A percentile compares a stretch with the other conserved stretches of the same genome.
phyloP scores from a whole-genome alignment of 2,113 vertebrate species.

The Aptenodytes patagonicus region DNA sequence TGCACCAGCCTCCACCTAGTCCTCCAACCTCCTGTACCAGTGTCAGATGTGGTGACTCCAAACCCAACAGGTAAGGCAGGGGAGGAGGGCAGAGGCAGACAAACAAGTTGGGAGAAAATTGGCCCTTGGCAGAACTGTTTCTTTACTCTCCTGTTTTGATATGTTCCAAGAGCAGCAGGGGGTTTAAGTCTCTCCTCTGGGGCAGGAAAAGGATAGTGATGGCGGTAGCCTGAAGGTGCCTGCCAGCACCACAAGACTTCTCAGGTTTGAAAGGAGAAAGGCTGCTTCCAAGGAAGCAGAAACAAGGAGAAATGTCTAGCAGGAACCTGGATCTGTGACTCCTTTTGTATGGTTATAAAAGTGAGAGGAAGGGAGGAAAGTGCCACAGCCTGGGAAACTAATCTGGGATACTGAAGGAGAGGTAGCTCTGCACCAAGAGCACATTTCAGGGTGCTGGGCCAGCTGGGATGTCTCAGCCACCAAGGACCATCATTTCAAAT shows the following conservation, averaged over 20 bases:
- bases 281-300: neutral
- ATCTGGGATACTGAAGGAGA: neutral
- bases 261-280: neutral
- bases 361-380: neutral
- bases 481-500: neutral
- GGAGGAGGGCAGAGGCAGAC: neutral
- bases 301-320: neutral
- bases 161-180: neutral
- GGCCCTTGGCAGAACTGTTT: neutral
- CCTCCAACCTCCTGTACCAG: neutral
- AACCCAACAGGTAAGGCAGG: neutral
- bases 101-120: neutral
- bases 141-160: neutral
- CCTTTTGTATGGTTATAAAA: neutral
- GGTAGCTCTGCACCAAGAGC: neutral
- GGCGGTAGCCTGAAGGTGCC: neutral
- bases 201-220: neutral
- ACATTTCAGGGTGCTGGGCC: neutral
- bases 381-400: neutral
- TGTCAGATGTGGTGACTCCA: neutral
- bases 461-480: neutral
- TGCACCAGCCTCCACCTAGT: neutral
- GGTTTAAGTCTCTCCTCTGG: neutral
- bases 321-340: neutral
- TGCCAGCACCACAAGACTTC: neutral